phyloP scores from a whole-genome alignment of 2,888 invertebrate genomes.

The Bimastos eiseni region DNA sequence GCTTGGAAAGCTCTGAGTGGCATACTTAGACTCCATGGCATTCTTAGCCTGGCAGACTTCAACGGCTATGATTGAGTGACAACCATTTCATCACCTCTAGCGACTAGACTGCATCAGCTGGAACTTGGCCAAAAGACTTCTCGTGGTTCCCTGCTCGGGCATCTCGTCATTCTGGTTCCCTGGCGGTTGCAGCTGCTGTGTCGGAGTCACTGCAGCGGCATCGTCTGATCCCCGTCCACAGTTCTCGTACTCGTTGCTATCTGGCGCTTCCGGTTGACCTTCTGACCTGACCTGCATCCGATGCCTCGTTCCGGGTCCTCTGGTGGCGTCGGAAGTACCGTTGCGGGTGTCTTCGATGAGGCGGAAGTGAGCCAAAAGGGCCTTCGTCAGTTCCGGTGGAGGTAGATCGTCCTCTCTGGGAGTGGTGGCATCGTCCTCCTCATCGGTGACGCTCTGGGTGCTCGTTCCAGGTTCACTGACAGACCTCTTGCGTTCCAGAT shows the following conservation, averaged over 20 bases:
- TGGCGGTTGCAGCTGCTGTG: constrained; percentile 50
- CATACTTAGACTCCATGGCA: constrained; percentile 2
- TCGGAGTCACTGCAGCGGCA: constrained; percentile 60
- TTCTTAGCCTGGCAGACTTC: not conserved
- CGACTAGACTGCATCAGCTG: constrained; percentile 73
- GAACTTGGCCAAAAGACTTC: constrained; percentile 79
- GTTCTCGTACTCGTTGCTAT: not conserved
- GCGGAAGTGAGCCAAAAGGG: constrained; percentile 43
- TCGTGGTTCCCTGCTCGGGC: constrained; percentile 75
- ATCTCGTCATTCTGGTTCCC: constrained; percentile 48
- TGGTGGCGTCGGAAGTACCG: not conserved
- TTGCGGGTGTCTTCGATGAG: constrained; percentile 41
- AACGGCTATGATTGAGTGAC: not conserved
- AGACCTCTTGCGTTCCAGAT: not conserved
- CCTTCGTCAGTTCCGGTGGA: constrained; percentile 40
- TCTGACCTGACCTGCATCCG: not conserved
- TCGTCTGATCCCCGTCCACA: constrained; percentile 48
- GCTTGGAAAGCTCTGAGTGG: not conserved
- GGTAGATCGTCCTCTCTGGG: constrained; percentile 38
- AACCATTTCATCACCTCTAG: not conserved
- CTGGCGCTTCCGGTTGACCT: not conserved
- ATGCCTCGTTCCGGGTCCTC: not conserved
- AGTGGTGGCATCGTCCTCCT: not conserved
- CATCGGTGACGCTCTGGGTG: not conserved
- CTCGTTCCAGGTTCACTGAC: constrained; percentile 2